These are phyloP conservation scores for Siderastrea radians DNA, from an alignment of 92 coral and sea anemone species.

Conservation along the genomic window DNA sequence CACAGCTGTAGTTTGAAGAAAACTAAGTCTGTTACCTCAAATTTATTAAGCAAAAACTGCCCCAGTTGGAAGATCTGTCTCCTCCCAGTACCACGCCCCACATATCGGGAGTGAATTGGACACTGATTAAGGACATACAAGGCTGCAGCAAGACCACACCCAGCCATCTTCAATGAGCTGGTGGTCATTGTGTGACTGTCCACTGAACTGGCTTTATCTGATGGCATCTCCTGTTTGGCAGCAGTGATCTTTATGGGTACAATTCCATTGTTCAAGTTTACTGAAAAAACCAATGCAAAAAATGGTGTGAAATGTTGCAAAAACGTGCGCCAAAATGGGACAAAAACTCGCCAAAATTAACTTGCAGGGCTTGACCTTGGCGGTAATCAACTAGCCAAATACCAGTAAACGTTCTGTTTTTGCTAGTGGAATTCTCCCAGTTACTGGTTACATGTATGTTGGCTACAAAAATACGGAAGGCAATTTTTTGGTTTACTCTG, in stretches of 20 bases:
- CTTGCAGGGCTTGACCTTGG: no score
- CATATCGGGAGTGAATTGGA: constrained; percentile 73
- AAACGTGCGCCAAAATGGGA: no score
- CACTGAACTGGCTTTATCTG: background rate
- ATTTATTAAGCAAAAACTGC: background rate
- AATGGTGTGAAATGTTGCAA: no score
- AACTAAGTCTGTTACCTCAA: background rate
- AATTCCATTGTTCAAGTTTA: background rate
- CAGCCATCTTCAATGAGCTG: constrained; percentile 12
- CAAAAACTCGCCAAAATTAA: no score
- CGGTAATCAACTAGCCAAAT: no score
- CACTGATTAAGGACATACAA: constrained; percentile 54
- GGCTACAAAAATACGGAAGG: no score
- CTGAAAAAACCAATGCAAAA: background rate
- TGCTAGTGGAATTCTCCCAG: no score
- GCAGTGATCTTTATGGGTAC: constrained; percentile 19
- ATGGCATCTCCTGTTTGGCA: background rate
- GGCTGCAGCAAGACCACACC: constrained; percentile 43
- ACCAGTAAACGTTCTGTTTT: no score
- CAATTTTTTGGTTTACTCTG: no score
- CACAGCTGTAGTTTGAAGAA: background rate
- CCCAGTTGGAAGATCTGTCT: background rate
- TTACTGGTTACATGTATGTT: no score
- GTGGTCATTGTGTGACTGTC: constrained; percentile 6
- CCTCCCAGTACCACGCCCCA: constrained; percentile 54